phyloP scores from a whole-genome alignment of 2,888 invertebrate genomes.

The Arenicola marina region DNA sequence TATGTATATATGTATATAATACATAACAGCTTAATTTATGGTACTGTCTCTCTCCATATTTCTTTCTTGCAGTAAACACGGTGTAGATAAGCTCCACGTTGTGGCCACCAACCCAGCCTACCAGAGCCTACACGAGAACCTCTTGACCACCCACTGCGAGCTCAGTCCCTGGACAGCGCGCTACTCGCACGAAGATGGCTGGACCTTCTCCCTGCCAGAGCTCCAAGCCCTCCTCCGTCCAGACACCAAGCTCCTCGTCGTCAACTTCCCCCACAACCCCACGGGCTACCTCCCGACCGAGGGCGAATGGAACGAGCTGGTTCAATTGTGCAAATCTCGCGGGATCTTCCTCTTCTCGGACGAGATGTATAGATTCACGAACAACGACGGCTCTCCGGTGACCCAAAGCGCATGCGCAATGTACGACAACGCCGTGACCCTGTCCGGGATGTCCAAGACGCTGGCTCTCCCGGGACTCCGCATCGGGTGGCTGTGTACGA shows the following conservation, averaged over 20 bases:
- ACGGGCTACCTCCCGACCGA: slow-evolving; percentile 24
- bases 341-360: slow-evolving; percentile 29
- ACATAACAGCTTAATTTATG: too few species aligned
- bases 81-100: slow-evolving; percentile 12
- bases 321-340: slow-evolving; percentile 21
- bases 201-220: slow-evolving; percentile 24
- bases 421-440: slow-evolving; percentile 24
- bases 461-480: slow-evolving; percentile 32
- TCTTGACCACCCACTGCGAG: slow-evolving; percentile 16
- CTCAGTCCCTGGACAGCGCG: slow-evolving; percentile 19
- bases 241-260: slow-evolving; percentile 30
- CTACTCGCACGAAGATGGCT: slow-evolving; percentile 8
- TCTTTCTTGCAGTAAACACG: slow-evolving; percentile 9
- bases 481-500: slow-evolving; percentile 30
- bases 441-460: slow-evolving; percentile 32
- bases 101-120: slow-evolving; percentile 29
- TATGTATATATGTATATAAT: too few species aligned
- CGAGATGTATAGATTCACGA: slow-evolving; percentile 31
- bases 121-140: slow-evolving; percentile 31
- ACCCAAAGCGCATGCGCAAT: slow-evolving; percentile 23
- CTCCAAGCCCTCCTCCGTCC: slow-evolving; percentile 11
- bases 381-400: slow-evolving; percentile 22
- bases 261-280: slow-evolving; percentile 37
- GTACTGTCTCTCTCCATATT: too few species aligned
- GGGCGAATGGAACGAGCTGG: slow-evolving; percentile 17